A percentile compares a stretch with the other conserved stretches of the same genome.
These are phyloP conservation scores for Tinea pellionella DNA, from an alignment of 2,888 invertebrate genomes.

Conservation along the genomic window DNA sequence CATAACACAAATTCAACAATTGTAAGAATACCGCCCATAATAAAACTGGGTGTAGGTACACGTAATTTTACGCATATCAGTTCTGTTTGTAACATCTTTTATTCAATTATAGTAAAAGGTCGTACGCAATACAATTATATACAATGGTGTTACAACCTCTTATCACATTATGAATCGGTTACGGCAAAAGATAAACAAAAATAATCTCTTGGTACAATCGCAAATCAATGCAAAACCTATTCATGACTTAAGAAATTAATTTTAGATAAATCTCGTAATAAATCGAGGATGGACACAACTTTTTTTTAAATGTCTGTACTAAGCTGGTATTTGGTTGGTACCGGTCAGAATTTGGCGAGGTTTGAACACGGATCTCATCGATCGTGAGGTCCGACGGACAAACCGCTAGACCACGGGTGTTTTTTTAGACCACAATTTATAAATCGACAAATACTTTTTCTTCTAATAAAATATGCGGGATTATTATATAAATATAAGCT, in stretches of 20 bases:
- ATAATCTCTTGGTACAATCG: background rate
- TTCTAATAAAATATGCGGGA: no score
- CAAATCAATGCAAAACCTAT: background rate
- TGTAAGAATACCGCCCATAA: background rate
- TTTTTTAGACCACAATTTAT: no score
- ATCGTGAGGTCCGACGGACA: no score
- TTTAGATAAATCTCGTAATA: background rate
- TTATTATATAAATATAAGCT: no score
- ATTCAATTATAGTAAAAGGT: constrained; percentile 9
- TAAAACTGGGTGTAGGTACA: background rate
- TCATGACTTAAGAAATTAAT: background rate
- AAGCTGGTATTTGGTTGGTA: no score
- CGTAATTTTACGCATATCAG: constrained; percentile 12
- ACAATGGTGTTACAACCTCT: constrained; percentile 2
- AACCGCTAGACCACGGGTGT: no score
- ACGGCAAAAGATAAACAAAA: background rate
- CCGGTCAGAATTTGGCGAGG: no score
- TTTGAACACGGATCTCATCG: no score
- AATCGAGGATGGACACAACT: no score
- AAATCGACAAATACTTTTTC: no score
- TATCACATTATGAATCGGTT: background rate
- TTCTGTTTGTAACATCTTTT: constrained; percentile 5
- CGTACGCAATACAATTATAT: background rate
- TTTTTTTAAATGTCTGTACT: no score
- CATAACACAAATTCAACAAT: background rate